phyloP scores from a whole-genome alignment of 2,113 vertebrate genomes.

The Phodopus roborovskii region DNA sequence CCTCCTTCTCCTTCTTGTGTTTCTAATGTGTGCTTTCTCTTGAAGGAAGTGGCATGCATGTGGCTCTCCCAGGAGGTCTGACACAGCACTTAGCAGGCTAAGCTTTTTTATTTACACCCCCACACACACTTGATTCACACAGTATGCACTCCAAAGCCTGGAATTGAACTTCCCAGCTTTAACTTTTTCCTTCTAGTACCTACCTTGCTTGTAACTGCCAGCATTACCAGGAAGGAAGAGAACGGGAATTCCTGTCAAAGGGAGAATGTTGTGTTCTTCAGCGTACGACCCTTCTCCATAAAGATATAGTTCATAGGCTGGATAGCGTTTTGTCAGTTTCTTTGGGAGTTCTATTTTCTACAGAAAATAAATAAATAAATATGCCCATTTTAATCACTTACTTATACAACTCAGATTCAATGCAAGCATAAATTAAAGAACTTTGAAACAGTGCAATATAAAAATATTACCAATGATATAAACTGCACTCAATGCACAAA shows the following conservation, averaged over 20 bases:
- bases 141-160: not conserved
- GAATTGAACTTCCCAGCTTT: not conserved
- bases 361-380: conserved; percentile 43
- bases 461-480: conserved; percentile 44
- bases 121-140: not conserved
- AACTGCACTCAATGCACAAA: conserved; percentile 34
- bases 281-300: conserved; percentile 96
- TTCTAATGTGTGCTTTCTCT: not conserved
- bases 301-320: conserved; percentile 95
- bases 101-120: not conserved
- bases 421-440: not conserved
- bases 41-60: not conserved
- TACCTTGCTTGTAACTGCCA: conserved; percentile 98
- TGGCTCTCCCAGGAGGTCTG: not conserved
- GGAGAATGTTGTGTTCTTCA: conserved; percentile 92
- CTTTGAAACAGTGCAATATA: conserved; percentile 33
- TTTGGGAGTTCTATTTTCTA: conserved; percentile 95
- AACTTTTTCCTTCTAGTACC: conserved; percentile 48
- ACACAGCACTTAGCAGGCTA: not conserved
- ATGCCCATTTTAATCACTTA: conserved; percentile 42
- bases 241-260: conserved; percentile 94
- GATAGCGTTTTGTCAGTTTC: conserved; percentile 91
- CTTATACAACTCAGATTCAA: conserved; percentile 34
- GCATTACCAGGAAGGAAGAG: conserved; percentile 99
- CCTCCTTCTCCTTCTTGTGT: not conserved